Evolutionary conservation across 2,113 vertebrate species (phyloP), one percentile per base, ranked within the genome.

Genomic region (Psophia crepitans): DNA sequence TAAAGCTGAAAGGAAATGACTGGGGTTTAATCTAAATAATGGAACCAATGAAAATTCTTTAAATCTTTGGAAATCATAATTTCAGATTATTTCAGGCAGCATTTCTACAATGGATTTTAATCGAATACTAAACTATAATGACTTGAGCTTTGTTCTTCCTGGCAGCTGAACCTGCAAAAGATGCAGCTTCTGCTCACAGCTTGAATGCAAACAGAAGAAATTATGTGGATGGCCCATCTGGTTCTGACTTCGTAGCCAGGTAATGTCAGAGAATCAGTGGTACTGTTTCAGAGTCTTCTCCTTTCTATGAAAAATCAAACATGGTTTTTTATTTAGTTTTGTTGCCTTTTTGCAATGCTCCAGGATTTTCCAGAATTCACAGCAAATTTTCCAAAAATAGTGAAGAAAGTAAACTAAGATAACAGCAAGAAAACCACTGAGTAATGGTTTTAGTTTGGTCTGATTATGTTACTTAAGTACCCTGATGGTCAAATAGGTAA

Each of bases 171-270:
- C 58, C 97, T 91, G 70, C 98, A 85, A 99, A 98, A 96, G 98
- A 98, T 66, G 83, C 97, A 46, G 96, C 98, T 83, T 97, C 97
- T 54, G 84, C 98, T 89, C 98, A 98, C 85, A 98, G 98, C 87
- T 98, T 98, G 90, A 99, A 98, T 87, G 97, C 97, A 64, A 99
- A 98, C 60, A 99, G 98, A 95, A 98, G 98, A 95, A 98, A 98
- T 79, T 98, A 98, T 61, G 78, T 97, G 93, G 99, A 99, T 90
- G 95, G 96, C 95, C 97, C 98, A 30, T 93, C 82, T 73, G 94
- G 91, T 88, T 97, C 97, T 61, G 97, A 97, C 73, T 91, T 97
- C 6, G 43, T 69, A 78, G 90, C 96, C 76, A 98, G 98, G 98
- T 98, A 98, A 83, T 61, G 30, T 64, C 65, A 33, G 57, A 75